Conservation (phyloP, 2,113 vertebrate genomes). For the Stegastes partitus region DNA sequence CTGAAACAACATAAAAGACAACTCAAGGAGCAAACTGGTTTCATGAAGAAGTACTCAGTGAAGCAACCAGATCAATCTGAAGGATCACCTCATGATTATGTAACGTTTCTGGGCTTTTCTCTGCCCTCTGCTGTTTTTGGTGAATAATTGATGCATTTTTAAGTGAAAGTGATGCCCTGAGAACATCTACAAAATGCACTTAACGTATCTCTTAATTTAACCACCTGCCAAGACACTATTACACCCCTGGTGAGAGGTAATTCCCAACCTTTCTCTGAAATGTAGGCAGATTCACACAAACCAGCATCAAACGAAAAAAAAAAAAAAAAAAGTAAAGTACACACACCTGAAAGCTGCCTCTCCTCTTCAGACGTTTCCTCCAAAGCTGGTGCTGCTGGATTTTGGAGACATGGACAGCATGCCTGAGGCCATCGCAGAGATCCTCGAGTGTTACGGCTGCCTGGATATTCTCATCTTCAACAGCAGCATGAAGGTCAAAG, state of each 20-base stretch:
- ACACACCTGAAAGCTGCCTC: not conserved
- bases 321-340: not conserved
- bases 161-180: not conserved
- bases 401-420: slow-evolving; percentile 89
- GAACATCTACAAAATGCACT: too few species aligned
- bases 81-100: too few species aligned
- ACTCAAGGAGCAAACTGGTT: not conserved
- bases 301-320: too few species aligned
- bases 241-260: too few species aligned
- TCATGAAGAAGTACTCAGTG: not conserved
- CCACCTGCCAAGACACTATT: too few species aligned
- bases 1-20: not conserved
- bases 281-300: too few species aligned
- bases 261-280: too few species aligned
- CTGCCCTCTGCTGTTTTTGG: too few species aligned
- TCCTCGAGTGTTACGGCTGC: slow-evolving; percentile 93
- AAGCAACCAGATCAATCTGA: too few species aligned
- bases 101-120: too few species aligned
- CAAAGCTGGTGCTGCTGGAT: slow-evolving; percentile 92
- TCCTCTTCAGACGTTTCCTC: slow-evolving; percentile 89
- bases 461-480: slow-evolving; percentile 95
- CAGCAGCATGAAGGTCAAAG: slow-evolving; percentile 92
- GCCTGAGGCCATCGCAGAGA: slow-evolving; percentile 88
- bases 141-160: not conserved
- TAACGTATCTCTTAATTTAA: too few species aligned